Conservation (phyloP, 2,797 vertebrate genomes). For the Champsocephalus gunnari region DNA sequence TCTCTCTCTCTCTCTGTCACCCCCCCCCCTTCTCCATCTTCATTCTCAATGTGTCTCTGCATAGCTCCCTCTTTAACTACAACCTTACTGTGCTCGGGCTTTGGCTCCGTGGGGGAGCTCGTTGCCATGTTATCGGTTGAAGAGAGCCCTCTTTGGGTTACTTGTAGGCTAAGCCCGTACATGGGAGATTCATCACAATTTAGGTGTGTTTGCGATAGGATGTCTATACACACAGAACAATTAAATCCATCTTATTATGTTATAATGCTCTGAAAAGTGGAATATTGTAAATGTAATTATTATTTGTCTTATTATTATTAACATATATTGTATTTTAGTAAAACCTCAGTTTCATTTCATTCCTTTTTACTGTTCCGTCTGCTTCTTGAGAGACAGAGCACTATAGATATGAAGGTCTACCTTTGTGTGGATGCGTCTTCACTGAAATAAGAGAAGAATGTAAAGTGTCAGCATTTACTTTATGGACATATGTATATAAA, state of each 20-base stretch:
- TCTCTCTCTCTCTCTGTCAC: constrained; percentile 15
- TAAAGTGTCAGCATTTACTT: constrained; percentile 62
- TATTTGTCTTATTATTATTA: constrained; percentile 21
- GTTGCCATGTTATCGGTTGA: constrained; percentile 73
- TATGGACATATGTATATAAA: constrained; percentile 77
- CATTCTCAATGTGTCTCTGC: constrained; percentile 65
- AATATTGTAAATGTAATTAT: constrained; percentile 4
- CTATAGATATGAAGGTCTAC: constrained; percentile 27
- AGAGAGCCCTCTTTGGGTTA: constrained; percentile 85
- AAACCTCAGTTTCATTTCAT: constrained; percentile 10
- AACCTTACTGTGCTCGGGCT: constrained; percentile 60
- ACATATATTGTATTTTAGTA: constrained; percentile 7
- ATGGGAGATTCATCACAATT: constrained; percentile 34
- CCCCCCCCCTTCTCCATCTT: constrained; percentile 55
- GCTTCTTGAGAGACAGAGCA: neutral
- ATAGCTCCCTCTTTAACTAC: constrained; percentile 66
- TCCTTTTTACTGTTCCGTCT: neutral
- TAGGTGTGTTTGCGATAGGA: neutral
- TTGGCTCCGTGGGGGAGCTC: constrained; percentile 69
- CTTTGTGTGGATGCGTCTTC: constrained; percentile 61
- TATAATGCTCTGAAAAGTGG: neutral
- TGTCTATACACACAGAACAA: constrained; percentile 11
- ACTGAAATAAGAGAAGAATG: constrained; percentile 55
- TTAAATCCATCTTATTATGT: constrained; percentile 4
- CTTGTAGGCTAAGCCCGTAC: constrained; percentile 52